Conservation (phyloP, 1,140 invertebrate genomes). For the Orchesella cincta region DNA sequence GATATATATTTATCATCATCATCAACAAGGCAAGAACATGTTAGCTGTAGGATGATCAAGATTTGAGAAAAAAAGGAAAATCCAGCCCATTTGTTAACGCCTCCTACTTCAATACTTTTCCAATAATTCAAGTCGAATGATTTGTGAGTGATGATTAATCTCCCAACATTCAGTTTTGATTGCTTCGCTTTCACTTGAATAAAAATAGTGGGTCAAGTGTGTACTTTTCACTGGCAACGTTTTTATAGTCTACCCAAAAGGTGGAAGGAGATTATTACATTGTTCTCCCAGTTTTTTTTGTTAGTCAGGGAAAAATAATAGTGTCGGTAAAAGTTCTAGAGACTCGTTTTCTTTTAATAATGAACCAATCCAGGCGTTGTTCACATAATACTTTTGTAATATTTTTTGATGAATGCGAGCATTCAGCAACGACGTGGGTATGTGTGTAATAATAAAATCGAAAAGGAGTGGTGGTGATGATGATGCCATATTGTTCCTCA, state of each 20-base stretch:
- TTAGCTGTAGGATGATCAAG: too few relatives aligned
- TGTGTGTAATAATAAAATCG: conserved; percentile 4
- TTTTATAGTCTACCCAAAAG: too few relatives aligned
- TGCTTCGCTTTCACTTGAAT: not conserved
- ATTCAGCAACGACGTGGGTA: too few relatives aligned
- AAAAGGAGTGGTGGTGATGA: not conserved
- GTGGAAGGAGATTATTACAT: too few relatives aligned
- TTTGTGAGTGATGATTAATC: not conserved
- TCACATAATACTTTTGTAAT: not conserved
- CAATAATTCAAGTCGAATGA: not conserved
- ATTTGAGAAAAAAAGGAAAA: too few relatives aligned
- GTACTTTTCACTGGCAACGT: too few relatives aligned
- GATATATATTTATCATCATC: not conserved
- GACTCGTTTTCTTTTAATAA: not conserved
- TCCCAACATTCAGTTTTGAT: not conserved
- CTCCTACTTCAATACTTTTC: not conserved
- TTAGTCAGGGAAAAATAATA: too few relatives aligned
- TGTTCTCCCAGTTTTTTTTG: too few relatives aligned
- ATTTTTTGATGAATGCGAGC: conserved; percentile 5
- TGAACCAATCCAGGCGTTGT: not conserved
- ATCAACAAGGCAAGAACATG: not conserved
- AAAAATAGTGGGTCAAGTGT: not conserved
- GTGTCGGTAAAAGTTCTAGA: too few relatives aligned
- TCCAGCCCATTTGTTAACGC: too few relatives aligned
- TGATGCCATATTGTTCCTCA: conserved; percentile 34